Conservation (phyloP, 1,140 invertebrate species). For the Bombus sylvicola region DNA sequence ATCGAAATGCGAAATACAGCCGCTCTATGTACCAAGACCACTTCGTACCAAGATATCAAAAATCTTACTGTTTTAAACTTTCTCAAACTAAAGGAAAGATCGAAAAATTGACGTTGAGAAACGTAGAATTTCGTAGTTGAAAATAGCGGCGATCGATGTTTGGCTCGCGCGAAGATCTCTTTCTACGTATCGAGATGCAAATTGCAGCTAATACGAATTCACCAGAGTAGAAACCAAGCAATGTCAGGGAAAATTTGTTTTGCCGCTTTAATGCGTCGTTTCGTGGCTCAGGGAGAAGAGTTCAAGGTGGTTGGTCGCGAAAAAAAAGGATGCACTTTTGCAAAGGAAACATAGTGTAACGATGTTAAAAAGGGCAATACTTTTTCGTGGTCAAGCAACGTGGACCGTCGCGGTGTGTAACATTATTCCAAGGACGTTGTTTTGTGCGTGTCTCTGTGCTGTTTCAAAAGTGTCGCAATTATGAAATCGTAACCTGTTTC, state of each 20-base stretch:
- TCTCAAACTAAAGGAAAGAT: background rate
- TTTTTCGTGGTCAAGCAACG: conserved; percentile 2
- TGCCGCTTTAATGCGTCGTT: conserved; percentile 2
- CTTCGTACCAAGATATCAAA: background rate
- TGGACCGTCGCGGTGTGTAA: background rate
- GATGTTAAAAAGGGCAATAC: conserved; percentile 20
- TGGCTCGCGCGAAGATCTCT: background rate
- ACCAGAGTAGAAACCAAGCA: no score
- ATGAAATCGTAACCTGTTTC: conserved; percentile 29
- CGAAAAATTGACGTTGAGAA: background rate
- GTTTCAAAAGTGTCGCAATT: conserved; percentile 35
- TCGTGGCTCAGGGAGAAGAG: no score
- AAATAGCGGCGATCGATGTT: rapidly evolving
- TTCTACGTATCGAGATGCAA: background rate
- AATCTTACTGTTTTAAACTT: background rate
- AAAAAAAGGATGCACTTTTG: background rate
- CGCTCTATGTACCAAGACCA: no score
- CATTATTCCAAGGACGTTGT: conserved; percentile 33
- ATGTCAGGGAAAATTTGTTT: conserved; percentile 19
- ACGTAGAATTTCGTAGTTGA: background rate
- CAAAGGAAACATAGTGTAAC: conserved; percentile 1
- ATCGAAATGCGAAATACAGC: background rate
- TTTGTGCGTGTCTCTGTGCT: conserved; percentile 18
- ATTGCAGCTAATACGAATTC: background rate
- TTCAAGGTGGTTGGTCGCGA: no score